Base-by-base conservation (phyloP, 2,888 invertebrate genomes). In the Rambutsinella grinnellia region DNA sequence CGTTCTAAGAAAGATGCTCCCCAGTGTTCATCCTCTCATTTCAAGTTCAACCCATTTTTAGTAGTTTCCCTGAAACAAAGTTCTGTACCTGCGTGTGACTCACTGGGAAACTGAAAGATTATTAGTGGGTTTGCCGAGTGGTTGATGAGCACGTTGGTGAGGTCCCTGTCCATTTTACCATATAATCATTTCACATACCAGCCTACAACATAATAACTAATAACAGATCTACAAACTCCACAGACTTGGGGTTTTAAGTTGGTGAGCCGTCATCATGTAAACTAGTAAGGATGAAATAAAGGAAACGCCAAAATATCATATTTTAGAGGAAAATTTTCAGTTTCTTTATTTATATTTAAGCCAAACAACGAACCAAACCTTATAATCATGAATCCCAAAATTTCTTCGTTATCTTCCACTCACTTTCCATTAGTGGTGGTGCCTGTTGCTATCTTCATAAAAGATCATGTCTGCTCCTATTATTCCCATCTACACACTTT, bases 61-160 rank as follows among this genome's bases (percentile, higher is more conserved):
- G 36, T 36, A 36, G 36, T 36, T 49, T 19, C 51, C 51, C 19
- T 49, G 51, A 49, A 49, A 49, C 51, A 49, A 49, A 17, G 51
- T 53, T 17, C 21, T 17, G 36, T 21, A 5, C 5, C 53, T 65
- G 65, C 65, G 65, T 63, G 63, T 65, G 54, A 65, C 44, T 65
- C 65, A 54, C 54, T 36, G 49, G 65, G 36, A 53, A 58, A 68
- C 44, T 49, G 51, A 65, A 63, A 51, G 36, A 71, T 71, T 62
- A 72, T 72, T 72, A 60, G 66, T 60, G 66, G 65, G 72, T 66
- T 72, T 65, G 61, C 46, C 66, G 72, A 72, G 72, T 72, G 66
- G 72, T 72, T 72, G 66, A 72, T 72, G 65, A 72, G 66, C 58
- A 72, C 72, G 53, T 65, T 72, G 72, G 72, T 72, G 66, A 58